These are phyloP conservation scores for Upupa epops DNA, from an alignment of 2,113 vertebrate genomes.

Conservation along the genomic window DNA sequence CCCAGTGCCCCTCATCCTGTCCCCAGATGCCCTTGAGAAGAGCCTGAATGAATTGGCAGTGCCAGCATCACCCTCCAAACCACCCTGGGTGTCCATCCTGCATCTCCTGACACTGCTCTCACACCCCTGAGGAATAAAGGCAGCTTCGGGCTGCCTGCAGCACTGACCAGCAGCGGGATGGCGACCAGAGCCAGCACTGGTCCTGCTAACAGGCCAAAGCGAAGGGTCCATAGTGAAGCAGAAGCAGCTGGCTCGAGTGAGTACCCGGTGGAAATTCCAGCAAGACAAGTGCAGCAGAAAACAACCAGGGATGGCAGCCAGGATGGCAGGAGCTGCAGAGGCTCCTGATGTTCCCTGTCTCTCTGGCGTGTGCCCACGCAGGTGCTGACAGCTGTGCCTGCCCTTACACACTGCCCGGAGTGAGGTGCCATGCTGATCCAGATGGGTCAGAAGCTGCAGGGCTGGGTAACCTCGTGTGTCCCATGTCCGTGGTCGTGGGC, in stretches of 20 bases:
- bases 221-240: not conserved
- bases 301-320: conserved; percentile 29
- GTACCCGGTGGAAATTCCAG: conserved; percentile 66
- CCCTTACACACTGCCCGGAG: fast-evolving
- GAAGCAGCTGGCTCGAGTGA: conserved; percentile 73
- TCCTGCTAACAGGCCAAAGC: conserved; percentile 23
- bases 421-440: fast-evolving
- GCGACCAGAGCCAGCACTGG: not conserved
- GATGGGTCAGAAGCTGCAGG: fast-evolving
- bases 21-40: too few species aligned
- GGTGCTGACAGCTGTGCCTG: not conserved
- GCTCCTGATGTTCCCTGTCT: not conserved
- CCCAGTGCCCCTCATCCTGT: too few species aligned
- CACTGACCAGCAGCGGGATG: not conserved
- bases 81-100: not conserved
- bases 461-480: fast-evolving
- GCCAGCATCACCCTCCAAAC: too few species aligned
- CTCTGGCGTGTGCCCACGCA: not conserved
- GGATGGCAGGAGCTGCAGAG: not conserved
- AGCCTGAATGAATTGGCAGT: too few species aligned
- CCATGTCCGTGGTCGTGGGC: fast-evolving
- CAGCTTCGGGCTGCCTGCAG: not conserved
- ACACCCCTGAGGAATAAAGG: not conserved
- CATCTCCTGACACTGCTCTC: not conserved
- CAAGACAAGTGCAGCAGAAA: conserved; percentile 37